Base-by-base conservation (phyloP, 2,797 vertebrate genomes). In the Tympanoctomys barrerae region DNA sequence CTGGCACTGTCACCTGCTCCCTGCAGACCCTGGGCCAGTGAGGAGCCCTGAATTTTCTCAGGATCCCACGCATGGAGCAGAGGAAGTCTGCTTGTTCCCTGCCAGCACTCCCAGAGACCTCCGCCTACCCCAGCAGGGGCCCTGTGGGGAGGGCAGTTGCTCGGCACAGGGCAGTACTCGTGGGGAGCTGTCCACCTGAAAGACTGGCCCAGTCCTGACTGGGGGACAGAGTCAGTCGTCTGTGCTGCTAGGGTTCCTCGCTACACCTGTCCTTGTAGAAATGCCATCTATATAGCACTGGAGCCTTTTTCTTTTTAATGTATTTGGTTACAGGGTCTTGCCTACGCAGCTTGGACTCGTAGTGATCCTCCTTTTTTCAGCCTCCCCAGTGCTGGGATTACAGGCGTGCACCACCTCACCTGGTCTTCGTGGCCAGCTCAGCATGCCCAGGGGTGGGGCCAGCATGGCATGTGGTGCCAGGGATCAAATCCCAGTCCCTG, bases 91-190 rank as follows among this genome's bases (percentile, higher is more conserved):
- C 26, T 19, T 22, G 21, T 62, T 66, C 73, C 13, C 28, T 85
- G 22, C 33, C 31, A 16, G 28, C 5, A 6, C 14, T 42, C 59
- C 46, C 1, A 22, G 18, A 71, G 16, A 14, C 5, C 46, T 36
- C 24, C 54, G 12, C 19, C 7, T 31, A 16, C 6, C 68, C 59
- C 79, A 28, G 24, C 12, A 21, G 64, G 11, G 42, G 7, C 16
- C 33, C 70, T 5, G 1, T 1, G 49, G 19, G 21, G 39, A 9
- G 10, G 22, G 2, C 10, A 5, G 12, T 28, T 13, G 49, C 46
- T 16, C 1, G 31, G 81, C 42, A 19, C 75, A 2, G 2, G 52
- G 1, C 77, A 36, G 24, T 9, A 0, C 49, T 36, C 1, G 1
- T 13, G 13, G 31, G 71, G 64, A n/a, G 52, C 0, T 54, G 4